A percentile compares a stretch with the other conserved stretches of the same genome.
These are phyloP conservation scores for Macrostomum lignano DNA, from an alignment of 1,140 invertebrate genomes.

Conservation along the genomic window DNA sequence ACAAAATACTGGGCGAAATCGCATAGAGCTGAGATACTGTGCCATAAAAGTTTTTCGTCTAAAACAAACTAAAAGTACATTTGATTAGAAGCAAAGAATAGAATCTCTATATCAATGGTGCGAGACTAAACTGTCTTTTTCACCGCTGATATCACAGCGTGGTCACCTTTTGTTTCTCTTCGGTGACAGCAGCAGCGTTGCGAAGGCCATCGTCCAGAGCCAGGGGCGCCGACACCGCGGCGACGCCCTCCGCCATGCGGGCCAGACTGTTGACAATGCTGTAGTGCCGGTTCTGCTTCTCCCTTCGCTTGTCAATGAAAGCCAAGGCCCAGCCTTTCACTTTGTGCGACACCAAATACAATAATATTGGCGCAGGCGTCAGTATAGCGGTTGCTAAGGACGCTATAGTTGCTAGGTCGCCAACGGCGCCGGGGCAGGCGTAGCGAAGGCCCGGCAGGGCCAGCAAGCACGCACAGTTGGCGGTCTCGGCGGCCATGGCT, in stretches of 20 bases:
- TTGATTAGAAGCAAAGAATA: too few species aligned
- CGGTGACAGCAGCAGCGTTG: too few species aligned
- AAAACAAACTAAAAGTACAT: too few species aligned
- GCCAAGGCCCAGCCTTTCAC: neutral
- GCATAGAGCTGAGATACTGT: too few species aligned
- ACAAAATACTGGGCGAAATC: too few species aligned
- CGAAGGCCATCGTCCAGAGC: too few species aligned
- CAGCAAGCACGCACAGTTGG: neutral
- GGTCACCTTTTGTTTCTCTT: too few species aligned
- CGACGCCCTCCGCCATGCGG: slow-evolving; percentile 1
- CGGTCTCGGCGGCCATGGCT: slow-evolving; percentile 1
- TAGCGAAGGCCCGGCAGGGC: neutral
- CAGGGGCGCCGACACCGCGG: neutral
- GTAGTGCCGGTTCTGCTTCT: neutral
- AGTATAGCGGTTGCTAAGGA: neutral
- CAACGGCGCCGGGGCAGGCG: neutral
- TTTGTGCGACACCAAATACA: slow-evolving; percentile 1
- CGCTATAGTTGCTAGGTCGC: slow-evolving; percentile 4
- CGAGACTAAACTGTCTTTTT: too few species aligned
- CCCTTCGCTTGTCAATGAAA: neutral
- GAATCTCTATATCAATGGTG: too few species aligned
- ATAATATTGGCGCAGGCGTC: slow-evolving; percentile 3
- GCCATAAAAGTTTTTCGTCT: too few species aligned
- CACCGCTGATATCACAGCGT: too few species aligned
- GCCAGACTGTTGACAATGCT: slow-evolving; percentile 1